Evolutionary conservation across 2,888 invertebrate genomes (phyloP).

Genomic region (Idaea dimidiata): DNA sequence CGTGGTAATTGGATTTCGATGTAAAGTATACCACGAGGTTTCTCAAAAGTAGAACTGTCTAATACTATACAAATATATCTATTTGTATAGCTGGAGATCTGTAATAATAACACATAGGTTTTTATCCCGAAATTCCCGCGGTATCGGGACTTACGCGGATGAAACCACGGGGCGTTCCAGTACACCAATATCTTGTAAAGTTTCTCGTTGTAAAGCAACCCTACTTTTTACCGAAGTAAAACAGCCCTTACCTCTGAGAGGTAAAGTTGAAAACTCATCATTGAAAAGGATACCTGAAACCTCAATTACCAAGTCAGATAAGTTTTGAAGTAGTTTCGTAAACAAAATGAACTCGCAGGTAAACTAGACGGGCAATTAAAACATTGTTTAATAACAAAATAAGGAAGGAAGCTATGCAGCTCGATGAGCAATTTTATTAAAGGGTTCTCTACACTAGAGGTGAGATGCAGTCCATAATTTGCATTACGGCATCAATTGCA

Average conservation of each 20-base stretch:
- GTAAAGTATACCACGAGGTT: too few relatives aligned
- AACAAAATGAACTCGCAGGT: background rate
- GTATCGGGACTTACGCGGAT: too few relatives aligned
- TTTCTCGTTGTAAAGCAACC: background rate
- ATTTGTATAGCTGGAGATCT: too few relatives aligned
- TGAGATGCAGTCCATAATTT: too few relatives aligned
- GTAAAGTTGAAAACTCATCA: background rate
- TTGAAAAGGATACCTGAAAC: constrained; percentile 9
- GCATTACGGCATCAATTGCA: too few relatives aligned
- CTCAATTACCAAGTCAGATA: constrained; percentile 38
- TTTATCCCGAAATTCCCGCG: too few relatives aligned
- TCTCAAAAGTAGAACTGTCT: too few relatives aligned
- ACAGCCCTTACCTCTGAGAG: background rate
- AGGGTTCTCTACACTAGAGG: constrained; percentile 6
- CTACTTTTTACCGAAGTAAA: background rate
- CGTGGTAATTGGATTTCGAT: too few relatives aligned
- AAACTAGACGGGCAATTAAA: constrained; percentile 25
- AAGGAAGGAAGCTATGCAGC: constrained; percentile 9
- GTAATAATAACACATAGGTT: too few relatives aligned
- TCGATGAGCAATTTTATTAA: constrained; percentile 8
- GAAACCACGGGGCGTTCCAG: too few relatives aligned
- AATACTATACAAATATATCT: too few relatives aligned
- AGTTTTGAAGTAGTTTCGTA: constrained; percentile 29
- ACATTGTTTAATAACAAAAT: constrained; percentile 19
- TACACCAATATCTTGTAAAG: background rate